Conservation (phyloP, 2,888 invertebrate genomes). For the Baccha elongata region DNA sequence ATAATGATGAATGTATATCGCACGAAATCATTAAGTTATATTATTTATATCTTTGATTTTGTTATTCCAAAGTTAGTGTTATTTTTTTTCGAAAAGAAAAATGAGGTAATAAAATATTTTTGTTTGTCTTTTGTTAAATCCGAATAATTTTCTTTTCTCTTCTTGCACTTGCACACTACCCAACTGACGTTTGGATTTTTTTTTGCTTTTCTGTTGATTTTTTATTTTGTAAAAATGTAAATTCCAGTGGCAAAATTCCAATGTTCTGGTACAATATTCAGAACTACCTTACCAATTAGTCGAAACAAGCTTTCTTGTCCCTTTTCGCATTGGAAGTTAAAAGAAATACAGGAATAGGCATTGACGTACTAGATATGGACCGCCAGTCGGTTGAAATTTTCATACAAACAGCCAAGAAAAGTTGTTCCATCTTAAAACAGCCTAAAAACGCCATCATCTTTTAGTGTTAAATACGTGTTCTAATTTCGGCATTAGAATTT, state of each 20-base stretch:
- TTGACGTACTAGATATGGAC: no score
- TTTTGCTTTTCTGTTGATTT: constrained; percentile 14
- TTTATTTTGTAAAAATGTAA: constrained; percentile 12
- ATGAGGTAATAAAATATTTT: not conserved
- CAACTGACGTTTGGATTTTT: constrained; percentile 46
- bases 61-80: not conserved
- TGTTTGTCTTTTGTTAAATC: not conserved
- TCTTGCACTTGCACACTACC: constrained; percentile 47
- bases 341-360: no score
- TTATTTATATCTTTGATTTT: not conserved
- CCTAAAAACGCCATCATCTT: no score
- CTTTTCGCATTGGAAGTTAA: no score
- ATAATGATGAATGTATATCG: constrained; percentile 36
- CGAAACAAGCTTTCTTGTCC: no score
- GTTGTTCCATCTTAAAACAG: no score
- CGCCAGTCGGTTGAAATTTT: no score
- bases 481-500: no score
- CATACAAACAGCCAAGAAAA: no score
- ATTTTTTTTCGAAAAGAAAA: not conserved
- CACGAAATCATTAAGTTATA: not conserved
- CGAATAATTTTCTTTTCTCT: constrained; percentile 13
- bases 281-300: constrained; percentile 31
- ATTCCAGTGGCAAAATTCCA: constrained; percentile 2
- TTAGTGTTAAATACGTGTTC: no score
- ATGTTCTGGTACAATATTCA: constrained; percentile 33